Base-by-base conservation (phyloP, 1,140 invertebrate species). In the Leptinotarsa defecta region DNA sequence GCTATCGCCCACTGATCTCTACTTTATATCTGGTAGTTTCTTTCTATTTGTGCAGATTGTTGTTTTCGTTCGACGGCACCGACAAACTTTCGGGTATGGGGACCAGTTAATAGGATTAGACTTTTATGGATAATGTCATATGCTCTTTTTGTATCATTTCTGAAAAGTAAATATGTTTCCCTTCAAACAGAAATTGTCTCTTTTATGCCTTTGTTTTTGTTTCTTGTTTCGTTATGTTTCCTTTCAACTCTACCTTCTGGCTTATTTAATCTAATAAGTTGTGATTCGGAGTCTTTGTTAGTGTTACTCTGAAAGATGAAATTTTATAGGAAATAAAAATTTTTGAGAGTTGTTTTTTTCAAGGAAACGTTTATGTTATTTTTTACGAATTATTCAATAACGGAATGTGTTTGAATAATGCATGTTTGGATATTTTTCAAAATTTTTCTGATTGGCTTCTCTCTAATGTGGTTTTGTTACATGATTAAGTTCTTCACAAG, bases 51-150 rank as follows among this genome's bases (percentile, higher is more conserved):
- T 65, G 48, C 71, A 71, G 75, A 48, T 34, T 22, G 48, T 74
- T 74, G 64, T 74, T 74, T 68, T 34, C 64, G 27, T 64, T 65
- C 48, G 15, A 48, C 48, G 71, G 71, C 80, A 77, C 78, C 80
- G 73, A 68, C 67, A 67, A 81, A 80, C 78, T 81, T 80, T 68
- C 63, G 49, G 65, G 71, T 78, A 62, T 43, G 62, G 65, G 70
- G 76, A 77, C 72, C 19, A 73, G 27, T 82, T 83, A 83, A 83
- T 83, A 83, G 80, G 81, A 83, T 83, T 83, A 83, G 79, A 83
- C 82, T 83, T 83, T 83, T 83, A 83, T 83, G 82, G 82, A 81
- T 78, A 81, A 78, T 82, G 81, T 82, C 82, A 81, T 82, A 78
- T 83, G 81, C 78, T 80, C 78, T 76, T 71, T 68, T 78, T 68